Conservation (phyloP, 2,113 vertebrate genomes). For the Dasypus novemcinctus region DNA sequence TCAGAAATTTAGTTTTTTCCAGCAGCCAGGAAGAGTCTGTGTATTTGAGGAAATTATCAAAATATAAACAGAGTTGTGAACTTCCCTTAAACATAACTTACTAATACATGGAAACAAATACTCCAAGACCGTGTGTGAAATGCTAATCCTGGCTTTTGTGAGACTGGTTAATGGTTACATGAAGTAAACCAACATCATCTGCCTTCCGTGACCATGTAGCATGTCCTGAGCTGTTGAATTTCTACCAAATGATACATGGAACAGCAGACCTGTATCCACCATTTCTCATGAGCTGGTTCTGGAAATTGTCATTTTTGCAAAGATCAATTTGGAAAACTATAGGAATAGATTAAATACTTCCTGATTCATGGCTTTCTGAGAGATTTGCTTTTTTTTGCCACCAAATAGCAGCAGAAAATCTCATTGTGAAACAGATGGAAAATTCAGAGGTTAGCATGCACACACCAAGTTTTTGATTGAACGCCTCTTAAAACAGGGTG, state of each 20-base stretch:
- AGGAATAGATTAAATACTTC: conserved; percentile 18
- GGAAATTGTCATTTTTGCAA: conserved; percentile 31
- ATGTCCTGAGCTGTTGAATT: neutral
- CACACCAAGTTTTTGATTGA: neutral
- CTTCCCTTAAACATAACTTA: neutral
- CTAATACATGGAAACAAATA: neutral
- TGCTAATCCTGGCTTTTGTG: neutral
- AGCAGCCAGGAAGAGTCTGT: neutral
- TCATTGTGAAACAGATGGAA: conserved; percentile 33
- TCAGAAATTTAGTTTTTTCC: neutral
- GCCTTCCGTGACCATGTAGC: neutral
- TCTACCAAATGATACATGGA: neutral
- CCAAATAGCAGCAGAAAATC: conserved; percentile 40
- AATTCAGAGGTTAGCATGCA: neutral
- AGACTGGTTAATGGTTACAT: neutral
- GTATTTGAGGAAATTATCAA: neutral
- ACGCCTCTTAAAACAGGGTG: neutral
- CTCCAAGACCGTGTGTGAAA: neutral
- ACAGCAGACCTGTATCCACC: neutral
- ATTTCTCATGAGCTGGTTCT: neutral
- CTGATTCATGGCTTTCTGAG: conserved; percentile 16
- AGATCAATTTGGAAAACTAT: neutral
- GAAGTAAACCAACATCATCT: neutral
- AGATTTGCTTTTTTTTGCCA: conserved; percentile 22
- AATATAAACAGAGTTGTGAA: neutral